A percentile compares a stretch with the other conserved stretches of the same genome.
Conservation (phyloP, 2,888 invertebrate genomes). For the Drosophila rellima region DNA sequence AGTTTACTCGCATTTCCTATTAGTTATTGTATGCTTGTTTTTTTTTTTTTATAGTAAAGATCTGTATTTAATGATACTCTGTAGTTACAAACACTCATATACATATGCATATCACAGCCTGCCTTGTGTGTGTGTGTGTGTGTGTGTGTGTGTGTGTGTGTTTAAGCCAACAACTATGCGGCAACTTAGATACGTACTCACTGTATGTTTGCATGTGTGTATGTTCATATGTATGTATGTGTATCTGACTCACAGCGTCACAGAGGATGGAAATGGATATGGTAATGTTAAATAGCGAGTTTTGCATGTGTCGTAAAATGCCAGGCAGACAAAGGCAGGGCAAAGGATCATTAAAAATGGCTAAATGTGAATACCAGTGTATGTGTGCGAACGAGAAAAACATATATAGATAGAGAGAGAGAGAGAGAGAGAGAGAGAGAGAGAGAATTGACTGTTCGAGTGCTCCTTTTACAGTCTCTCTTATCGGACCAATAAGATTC, state of each 20-base stretch:
- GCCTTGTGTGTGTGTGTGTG: background rate
- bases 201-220: background rate
- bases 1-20: background rate
- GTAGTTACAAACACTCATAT: slow-evolving; percentile 4
- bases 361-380: slow-evolving; percentile 3
- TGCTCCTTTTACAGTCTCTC: slow-evolving; percentile 23
- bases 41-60: slow-evolving; percentile 71
- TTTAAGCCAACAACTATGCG: slow-evolving; percentile 23
- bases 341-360: slow-evolving; percentile 58
- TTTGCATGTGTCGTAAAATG: slow-evolving; percentile 61
- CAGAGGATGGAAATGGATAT: slow-evolving; percentile 58
- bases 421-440: background rate
- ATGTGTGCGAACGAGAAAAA: background rate
- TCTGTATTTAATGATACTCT: slow-evolving; percentile 79
- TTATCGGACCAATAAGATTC: slow-evolving; percentile 37
- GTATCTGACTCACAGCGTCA: slow-evolving; percentile 46
- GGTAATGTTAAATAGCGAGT: slow-evolving; percentile 72
- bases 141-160: background rate
- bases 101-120: slow-evolving; percentile 3
- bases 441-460: slow-evolving; percentile 23
- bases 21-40: slow-evolving; percentile 12
- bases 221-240: slow-evolving; percentile 16
- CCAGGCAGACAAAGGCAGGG: slow-evolving; percentile 49
- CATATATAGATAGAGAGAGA: background rate
- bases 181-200: slow-evolving; percentile 19